Evolutionary conservation across 23 tunicate species (phyloP).

Genomic region (Ascidia mentula): DNA sequence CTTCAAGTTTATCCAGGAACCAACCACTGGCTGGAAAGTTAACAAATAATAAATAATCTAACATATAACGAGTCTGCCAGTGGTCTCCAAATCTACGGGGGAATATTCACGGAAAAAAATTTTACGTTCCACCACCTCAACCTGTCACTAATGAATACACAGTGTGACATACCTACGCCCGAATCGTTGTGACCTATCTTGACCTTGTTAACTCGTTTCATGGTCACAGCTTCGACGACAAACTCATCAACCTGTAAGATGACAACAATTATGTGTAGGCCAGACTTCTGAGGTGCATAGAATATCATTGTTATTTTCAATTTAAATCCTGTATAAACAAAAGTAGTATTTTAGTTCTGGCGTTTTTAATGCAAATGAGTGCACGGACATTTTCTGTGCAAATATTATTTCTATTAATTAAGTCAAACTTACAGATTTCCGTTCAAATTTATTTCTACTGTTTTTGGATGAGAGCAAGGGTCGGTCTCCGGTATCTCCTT

Average conservation of each 20-base stretch:
- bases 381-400: no score
- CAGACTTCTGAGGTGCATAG: background rate
- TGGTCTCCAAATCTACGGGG: no score
- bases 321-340: no score
- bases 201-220: constrained; percentile 72
- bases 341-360: background rate
- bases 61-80: no score
- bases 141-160: no score
- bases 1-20: constrained; percentile 79
- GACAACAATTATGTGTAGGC: no score
- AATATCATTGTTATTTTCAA: no score
- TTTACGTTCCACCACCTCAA: no score
- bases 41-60: background rate
- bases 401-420: no score
- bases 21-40: constrained; percentile 69
- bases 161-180: constrained; percentile 33
- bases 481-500: constrained; percentile 96
- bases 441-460: constrained; percentile 78
- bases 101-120: no score
- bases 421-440: constrained; percentile 44
- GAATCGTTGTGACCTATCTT: constrained; percentile 89
- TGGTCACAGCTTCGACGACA: constrained; percentile 79
- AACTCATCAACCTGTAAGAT: constrained; percentile 82
- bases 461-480: constrained; percentile 63
- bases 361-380: background rate